Evolutionary conservation across 2,113 vertebrate species (phyloP).

Genomic region (Pangasianodon hypophthalmus): DNA sequence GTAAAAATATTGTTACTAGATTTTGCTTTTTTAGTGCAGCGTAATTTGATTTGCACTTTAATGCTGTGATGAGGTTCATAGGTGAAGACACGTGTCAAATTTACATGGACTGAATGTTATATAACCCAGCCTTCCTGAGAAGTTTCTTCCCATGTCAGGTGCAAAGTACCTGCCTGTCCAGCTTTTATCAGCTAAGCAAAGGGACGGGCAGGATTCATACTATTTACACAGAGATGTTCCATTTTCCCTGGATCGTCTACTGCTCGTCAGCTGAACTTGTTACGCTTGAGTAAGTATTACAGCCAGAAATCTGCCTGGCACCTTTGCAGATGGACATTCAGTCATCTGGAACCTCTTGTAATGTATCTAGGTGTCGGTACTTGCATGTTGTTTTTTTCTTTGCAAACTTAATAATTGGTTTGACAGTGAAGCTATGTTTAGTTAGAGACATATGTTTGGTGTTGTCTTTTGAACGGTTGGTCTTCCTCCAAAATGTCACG

Average conservation of each 20-base stretch:
- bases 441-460: background rate
- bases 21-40: background rate
- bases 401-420: background rate
- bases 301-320: background rate
- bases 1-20: background rate
- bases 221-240: background rate
- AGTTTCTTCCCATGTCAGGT: background rate
- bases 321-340: background rate
- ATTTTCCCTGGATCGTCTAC: background rate
- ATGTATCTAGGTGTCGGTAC: background rate
- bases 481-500: background rate
- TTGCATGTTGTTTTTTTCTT: background rate
- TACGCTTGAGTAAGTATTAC: background rate
- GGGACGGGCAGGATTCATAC: background rate
- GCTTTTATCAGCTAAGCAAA: background rate
- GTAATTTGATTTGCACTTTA: background rate
- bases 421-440: background rate
- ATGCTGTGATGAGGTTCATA: background rate
- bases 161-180: conserved; percentile 26
- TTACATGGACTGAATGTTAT: background rate
- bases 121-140: background rate
- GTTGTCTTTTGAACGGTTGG: background rate
- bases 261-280: background rate
- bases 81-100: background rate
- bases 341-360: background rate